phyloP scores from a whole-genome alignment of 2,113 vertebrate genomes.

The Pedetes capensis region DNA sequence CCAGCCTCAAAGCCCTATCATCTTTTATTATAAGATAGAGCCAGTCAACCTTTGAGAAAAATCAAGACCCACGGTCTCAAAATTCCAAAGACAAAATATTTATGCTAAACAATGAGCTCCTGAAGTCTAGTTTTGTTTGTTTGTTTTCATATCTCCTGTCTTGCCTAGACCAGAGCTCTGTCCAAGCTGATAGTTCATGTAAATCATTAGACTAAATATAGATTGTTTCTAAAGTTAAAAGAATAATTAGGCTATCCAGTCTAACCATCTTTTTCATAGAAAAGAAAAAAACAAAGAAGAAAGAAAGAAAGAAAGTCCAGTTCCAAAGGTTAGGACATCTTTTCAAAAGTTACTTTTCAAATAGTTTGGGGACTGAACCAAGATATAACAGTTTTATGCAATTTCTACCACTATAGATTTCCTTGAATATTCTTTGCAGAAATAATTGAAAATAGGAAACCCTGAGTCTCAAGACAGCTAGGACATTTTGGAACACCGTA shows the following conservation, averaged over 20 bases:
- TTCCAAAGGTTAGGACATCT: neutral
- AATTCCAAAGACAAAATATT: slow-evolving; percentile 13
- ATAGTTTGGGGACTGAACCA: neutral
- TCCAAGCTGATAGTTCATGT: neutral
- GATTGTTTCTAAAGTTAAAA: slow-evolving; percentile 1
- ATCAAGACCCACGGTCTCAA: neutral
- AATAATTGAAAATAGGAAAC: neutral
- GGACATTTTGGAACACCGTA: neutral
- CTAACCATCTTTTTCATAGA: neutral
- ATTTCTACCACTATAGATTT: neutral
- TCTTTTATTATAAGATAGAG: neutral
- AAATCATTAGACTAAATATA: neutral
- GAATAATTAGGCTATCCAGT: neutral
- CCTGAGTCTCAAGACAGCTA: neutral
- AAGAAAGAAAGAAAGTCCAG: neutral
- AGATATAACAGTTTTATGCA: neutral
- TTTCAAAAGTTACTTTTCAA: slow-evolving; percentile 7
- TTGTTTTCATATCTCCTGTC: neutral
- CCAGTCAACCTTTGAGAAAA: neutral
- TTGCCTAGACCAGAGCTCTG: neutral
- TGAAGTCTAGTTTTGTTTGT: neutral
- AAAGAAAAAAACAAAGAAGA: neutral
- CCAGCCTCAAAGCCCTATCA: neutral
- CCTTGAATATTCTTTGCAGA: slow-evolving; percentile 7
- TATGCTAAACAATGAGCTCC: neutral